These are phyloP conservation scores for Sminthurinus signatus DNA, from an alignment of 1,140 invertebrate genomes.

Conservation along the genomic window DNA sequence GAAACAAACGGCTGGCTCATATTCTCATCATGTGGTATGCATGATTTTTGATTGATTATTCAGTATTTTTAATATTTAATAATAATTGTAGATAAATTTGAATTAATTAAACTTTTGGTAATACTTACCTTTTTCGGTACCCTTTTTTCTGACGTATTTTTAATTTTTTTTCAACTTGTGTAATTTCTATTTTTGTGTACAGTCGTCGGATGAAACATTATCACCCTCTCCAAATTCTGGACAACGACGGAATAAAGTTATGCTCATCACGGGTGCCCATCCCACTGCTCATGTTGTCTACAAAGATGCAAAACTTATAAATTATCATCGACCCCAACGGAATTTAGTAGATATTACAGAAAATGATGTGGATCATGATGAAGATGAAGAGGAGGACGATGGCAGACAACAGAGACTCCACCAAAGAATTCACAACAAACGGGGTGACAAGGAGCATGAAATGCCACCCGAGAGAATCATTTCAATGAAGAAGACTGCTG, in stretches of 20 bases:
- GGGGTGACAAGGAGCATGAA: conserved; percentile 1
- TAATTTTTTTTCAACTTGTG: too few relatives aligned
- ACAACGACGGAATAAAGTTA: conserved; percentile 26
- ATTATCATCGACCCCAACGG: conserved; percentile 13
- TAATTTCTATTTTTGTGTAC: neutral
- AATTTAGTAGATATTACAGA: conserved; percentile 19
- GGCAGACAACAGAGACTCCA: conserved; percentile 41
- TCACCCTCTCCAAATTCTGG: neutral
- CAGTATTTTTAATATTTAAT: too few relatives aligned
- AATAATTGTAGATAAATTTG: too few relatives aligned
- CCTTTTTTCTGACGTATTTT: too few relatives aligned
- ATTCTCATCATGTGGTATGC: too few relatives aligned
- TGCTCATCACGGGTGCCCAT: conserved; percentile 35
- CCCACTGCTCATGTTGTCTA: conserved; percentile 31
- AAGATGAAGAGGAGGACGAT: neutral
- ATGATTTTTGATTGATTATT: too few relatives aligned
- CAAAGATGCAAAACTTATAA: conserved; percentile 27
- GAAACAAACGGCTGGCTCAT: neutral
- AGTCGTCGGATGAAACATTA: neutral
- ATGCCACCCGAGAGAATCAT: conserved; percentile 54
- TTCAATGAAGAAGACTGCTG: conserved; percentile 77
- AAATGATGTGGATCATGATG: conserved; percentile 17
- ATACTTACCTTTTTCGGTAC: too few relatives aligned
- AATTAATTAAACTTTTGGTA: too few relatives aligned
- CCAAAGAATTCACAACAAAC: neutral